Percentiles rank a stretch among this genome's conserved stretches.
Evolutionary conservation across 2,888 invertebrate genomes (phyloP).

Genomic region (Limnephilus rhombicus): DNA sequence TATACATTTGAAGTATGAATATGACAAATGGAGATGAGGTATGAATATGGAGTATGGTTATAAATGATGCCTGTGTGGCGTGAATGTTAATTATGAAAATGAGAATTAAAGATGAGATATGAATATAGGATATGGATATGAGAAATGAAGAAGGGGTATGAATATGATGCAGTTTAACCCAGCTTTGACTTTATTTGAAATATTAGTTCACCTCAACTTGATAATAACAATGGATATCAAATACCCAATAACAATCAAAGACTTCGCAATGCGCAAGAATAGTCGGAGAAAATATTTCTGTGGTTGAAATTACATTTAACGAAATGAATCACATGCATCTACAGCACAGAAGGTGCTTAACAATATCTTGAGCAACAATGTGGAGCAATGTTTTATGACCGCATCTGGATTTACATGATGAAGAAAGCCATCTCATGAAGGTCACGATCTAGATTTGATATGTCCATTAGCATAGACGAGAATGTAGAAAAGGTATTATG

Average conservation of each 20-base stretch:
- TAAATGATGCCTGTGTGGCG: background rate
- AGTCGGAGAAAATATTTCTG: background rate
- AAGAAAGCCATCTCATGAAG: slow-evolving; percentile 13
- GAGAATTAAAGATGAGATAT: background rate
- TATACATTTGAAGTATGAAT: too few species aligned
- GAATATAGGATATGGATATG: background rate
- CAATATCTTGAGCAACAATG: background rate
- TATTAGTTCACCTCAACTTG: background rate
- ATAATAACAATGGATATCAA: background rate
- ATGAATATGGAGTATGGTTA: background rate
- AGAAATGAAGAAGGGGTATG: background rate
- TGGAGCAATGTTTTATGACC: slow-evolving; percentile 1
- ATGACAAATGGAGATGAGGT: background rate
- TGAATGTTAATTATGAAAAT: too few species aligned
- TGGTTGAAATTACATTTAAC: background rate
- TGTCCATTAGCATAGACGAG: background rate
- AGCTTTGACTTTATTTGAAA: background rate
- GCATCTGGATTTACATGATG: background rate
- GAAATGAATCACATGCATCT: background rate
- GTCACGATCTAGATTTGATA: background rate
- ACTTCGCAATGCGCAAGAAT: background rate
- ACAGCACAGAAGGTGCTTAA: background rate
- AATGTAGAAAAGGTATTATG: background rate
- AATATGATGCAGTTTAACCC: background rate
- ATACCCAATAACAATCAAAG: background rate